These are phyloP conservation scores for Ceratina australensis DNA, from an alignment of 1,140 invertebrate genomes.

Conservation along the genomic window DNA sequence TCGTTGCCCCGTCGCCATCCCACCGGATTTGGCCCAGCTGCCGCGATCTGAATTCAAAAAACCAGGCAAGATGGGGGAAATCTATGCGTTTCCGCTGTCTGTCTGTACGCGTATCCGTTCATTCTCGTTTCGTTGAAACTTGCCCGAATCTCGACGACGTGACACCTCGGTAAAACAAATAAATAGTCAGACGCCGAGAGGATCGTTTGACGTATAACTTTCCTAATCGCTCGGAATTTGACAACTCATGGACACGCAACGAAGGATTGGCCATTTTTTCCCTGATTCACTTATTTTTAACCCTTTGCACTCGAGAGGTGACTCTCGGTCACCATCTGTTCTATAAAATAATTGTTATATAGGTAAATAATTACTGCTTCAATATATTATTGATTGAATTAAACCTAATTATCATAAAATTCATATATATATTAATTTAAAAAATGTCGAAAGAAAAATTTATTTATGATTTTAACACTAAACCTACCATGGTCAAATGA, in stretches of 20 bases:
- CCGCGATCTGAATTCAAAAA: conserved; percentile 55
- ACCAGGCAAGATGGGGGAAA: conserved; percentile 39
- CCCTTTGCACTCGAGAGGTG: too few relatives aligned
- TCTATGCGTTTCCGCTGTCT: conserved; percentile 46
- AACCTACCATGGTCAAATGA: too few relatives aligned
- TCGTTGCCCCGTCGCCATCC: conserved; percentile 30
- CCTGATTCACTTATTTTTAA: neutral
- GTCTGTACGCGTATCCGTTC: conserved; percentile 30
- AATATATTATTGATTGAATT: too few relatives aligned
- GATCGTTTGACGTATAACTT: conserved; percentile 21
- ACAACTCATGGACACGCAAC: too few relatives aligned
- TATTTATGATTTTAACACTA: too few relatives aligned
- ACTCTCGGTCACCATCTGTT: too few relatives aligned
- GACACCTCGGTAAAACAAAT: conserved; percentile 37
- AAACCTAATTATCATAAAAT: too few relatives aligned
- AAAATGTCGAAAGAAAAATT: too few relatives aligned
- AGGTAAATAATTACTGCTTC: too few relatives aligned
- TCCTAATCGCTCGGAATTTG: conserved; percentile 24
- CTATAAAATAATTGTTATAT: too few relatives aligned
- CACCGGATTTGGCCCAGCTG: conserved; percentile 49
- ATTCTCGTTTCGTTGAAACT: conserved; percentile 20
- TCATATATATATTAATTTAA: too few relatives aligned
- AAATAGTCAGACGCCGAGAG: neutral
- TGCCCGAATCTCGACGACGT: conserved; percentile 21
- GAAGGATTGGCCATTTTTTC: neutral